Percentiles rank a stretch among this genome's conserved stretches.
Evolutionary conservation across 2,888 invertebrate genomes (phyloP).

Genomic region (Chymomyza procnemis): DNA sequence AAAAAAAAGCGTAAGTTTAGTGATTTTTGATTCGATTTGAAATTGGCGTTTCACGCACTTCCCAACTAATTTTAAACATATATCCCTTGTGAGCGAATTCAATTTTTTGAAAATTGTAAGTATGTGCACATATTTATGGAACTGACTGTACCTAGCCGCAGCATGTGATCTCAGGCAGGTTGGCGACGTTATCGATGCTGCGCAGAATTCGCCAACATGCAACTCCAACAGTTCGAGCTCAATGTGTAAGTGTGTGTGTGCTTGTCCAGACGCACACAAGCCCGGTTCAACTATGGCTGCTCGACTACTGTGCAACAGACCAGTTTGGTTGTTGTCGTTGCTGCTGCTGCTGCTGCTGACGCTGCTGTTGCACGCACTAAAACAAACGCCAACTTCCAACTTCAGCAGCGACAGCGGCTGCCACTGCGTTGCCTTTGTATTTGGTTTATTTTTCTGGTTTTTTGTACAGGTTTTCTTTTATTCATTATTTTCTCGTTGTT

Average conservation of each 20-base stretch:
- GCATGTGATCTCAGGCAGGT: conserved; percentile 13
- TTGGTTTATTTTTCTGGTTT: conserved; percentile 50
- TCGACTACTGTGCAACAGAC: conserved; percentile 46
- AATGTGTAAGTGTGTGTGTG: neutral
- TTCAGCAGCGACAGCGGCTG: conserved; percentile 6
- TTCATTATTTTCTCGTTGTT: conserved; percentile 30
- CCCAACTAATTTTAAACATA: no score
- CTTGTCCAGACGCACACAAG: neutral
- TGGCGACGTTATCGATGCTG: conserved; percentile 14
- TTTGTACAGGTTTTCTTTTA: conserved; percentile 71
- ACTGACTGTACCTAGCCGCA: neutral
- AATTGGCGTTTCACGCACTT: no score
- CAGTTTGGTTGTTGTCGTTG: conserved; percentile 63
- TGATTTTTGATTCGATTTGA: no score
- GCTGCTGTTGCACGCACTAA: conserved; percentile 62
- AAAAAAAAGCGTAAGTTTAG: no score
- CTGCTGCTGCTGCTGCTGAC: neutral
- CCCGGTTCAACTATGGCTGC: neutral
- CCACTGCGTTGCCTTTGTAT: conserved; percentile 58
- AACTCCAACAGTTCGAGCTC: neutral
- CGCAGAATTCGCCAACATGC: conserved; percentile 3
- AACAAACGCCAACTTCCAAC: conserved; percentile 27
- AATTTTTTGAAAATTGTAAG: no score
- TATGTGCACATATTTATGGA: neutral
- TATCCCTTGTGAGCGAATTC: no score